These are phyloP conservation scores for Plecturocebus donacophilus DNA, from an alignment of 2,113 vertebrate species.

Conservation along the genomic window DNA sequence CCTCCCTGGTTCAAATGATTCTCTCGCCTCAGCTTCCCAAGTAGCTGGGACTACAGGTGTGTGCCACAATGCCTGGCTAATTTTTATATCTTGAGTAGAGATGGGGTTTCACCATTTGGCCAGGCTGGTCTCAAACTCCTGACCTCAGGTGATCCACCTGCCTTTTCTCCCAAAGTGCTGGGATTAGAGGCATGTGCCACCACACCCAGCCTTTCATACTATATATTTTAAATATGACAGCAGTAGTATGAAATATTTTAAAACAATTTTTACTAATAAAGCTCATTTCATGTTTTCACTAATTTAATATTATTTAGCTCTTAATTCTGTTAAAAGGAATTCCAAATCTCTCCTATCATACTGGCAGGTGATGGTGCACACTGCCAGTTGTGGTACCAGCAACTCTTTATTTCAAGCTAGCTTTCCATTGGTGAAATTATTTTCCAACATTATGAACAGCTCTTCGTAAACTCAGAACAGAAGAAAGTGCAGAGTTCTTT, in stretches of 20 bases:
- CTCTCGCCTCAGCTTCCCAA: no score
- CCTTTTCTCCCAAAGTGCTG: no score
- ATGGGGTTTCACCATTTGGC: no score
- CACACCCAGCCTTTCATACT: background rate
- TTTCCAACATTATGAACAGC: background rate
- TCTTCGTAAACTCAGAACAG: slow-evolving; percentile 14
- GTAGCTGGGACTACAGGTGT: no score
- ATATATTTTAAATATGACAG: background rate
- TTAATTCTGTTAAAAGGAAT: slow-evolving; percentile 33
- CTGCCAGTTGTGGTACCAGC: background rate
- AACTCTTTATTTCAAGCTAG: background rate
- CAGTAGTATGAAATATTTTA: slow-evolving; percentile 38
- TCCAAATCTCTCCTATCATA: background rate
- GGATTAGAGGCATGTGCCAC: no score
- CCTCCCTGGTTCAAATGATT: no score
- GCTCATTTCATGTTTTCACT: background rate
- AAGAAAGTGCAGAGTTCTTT: background rate
- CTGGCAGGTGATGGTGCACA: background rate
- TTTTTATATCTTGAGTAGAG: no score
- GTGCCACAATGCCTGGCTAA: no score
- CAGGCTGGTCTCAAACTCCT: no score
- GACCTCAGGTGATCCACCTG: no score
- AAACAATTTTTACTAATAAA: slow-evolving; percentile 21
- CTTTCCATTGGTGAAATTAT: slow-evolving; percentile 21
- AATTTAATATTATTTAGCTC: slow-evolving; percentile 10